Evolutionary conservation across 2,113 vertebrate genomes (phyloP), one percentile per base, ranked within the genome.

Genomic region (Psilopsiagon aurifrons): DNA sequence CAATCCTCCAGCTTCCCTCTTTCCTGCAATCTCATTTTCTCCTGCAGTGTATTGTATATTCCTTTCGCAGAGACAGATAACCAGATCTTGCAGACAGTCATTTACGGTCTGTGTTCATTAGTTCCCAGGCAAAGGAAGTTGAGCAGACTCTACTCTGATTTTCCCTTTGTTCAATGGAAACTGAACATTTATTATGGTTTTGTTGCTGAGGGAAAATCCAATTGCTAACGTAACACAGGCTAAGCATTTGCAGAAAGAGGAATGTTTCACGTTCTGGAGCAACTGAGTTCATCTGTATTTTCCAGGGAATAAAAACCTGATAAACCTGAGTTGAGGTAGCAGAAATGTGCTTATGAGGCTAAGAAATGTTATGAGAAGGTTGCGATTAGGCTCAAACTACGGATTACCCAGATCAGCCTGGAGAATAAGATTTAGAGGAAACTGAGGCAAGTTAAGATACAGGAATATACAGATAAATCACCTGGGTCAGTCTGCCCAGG

Each of bases 11-110:
- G 44, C 64, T 94, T 96, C 57, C 83, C 83, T 68, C 46, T 86
- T 93, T 83, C 66, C 85, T 96, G 69, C 83, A 93, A 84, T 95
- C 86, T 94, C 90, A 95, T 97, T 96, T 96, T 95, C 83, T 96
- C 88, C 57, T 88, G 47, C 47, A 44, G 73, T 11, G 20, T 57
- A n/a, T 49, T 11, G 20, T 57, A 35, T 57, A 62, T 35, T 95
- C 51, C 23, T 86, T 86, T 88, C 2, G 6, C 64, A 57, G 83
- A 78, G 90, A 67, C 63, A 84, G 90, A 96, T 96, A 94, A 81
- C 83, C 88, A 55, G 54, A 88, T 96, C 88, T 93, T 85, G 39
- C 33, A 69, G 94, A 76, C 84, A 88, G 76, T 84, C 85, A 71
- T 95, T 97, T 93, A 86, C 71, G 79, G 68, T 93, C 83, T 64